Percentiles rank a stretch among this genome's conserved stretches.
Evolutionary conservation across 2,888 invertebrate genomes (phyloP).

Genomic region (Nymphalis polychloros): DNA sequence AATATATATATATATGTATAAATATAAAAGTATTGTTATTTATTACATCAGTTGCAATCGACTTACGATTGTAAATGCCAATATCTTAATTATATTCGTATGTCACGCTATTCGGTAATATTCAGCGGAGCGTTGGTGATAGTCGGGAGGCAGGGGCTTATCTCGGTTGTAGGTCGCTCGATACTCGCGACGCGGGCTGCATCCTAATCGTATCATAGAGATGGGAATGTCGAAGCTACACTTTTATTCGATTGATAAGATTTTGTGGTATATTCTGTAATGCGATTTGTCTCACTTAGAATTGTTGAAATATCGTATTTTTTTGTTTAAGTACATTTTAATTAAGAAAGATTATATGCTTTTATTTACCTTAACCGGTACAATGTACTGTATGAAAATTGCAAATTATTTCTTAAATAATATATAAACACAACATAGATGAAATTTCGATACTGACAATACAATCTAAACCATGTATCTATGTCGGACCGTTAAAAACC

Average conservation of each 20-base stretch:
- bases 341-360: no score
- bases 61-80: neutral
- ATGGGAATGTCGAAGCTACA: slow-evolving; percentile 19
- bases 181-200: slow-evolving; percentile 32
- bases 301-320: neutral
- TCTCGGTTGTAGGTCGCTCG: slow-evolving; percentile 34
- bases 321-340: neutral
- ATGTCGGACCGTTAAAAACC: no score
- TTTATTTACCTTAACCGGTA: no score
- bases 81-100: neutral
- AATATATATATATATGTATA: no score
- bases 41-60: neutral
- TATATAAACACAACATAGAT: no score
- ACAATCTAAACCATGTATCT: no score
- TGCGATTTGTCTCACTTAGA: neutral
- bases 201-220: slow-evolving; percentile 22
- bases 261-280: neutral
- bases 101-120: neutral
- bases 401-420: no score
- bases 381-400: no score
- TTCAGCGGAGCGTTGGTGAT: neutral
- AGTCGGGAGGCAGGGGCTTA: slow-evolving; percentile 22
- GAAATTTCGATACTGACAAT: no score
- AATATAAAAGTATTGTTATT: no score
- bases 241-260: slow-evolving; percentile 13